phyloP scores from a whole-genome alignment of 2,797 vertebrate species.

The Decapterus maruadsi region DNA sequence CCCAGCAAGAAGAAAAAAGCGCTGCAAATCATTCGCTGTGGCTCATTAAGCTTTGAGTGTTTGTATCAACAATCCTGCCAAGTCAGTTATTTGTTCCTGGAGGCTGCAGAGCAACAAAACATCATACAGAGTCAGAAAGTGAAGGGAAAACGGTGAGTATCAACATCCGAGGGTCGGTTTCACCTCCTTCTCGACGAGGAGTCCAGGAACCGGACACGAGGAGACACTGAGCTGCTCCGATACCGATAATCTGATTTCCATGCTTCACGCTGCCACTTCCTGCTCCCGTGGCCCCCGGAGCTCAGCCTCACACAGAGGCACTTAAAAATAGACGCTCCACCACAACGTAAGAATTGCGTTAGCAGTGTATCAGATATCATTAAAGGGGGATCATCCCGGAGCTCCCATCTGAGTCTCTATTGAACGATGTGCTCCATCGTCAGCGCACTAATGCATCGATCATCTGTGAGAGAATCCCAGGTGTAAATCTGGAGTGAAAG shows the following conservation, averaged over 20 bases:
- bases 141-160: neutral
- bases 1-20: neutral
- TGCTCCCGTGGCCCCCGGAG: conserved; percentile 28
- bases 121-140: neutral
- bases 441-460: neutral
- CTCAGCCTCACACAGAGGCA: conserved; percentile 22
- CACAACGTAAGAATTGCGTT: conserved; percentile 30
- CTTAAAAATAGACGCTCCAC: conserved; percentile 59
- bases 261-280: conserved; percentile 52
- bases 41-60: neutral
- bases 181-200: conserved; percentile 26
- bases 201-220: conserved; percentile 28
- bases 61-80: neutral
- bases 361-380: conserved; percentile 46
- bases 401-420: neutral
- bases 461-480: neutral
- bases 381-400: conserved; percentile 16
- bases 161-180: conserved; percentile 40
- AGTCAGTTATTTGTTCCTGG: neutral
- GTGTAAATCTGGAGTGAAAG: neutral
- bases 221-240: neutral
- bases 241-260: conserved; percentile 64
- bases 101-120: neutral
- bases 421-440: neutral
- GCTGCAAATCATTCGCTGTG: neutral